Evolutionary conservation across 2,888 invertebrate genomes (phyloP).

Genomic region (Phytoseiulus persimilis): DNA sequence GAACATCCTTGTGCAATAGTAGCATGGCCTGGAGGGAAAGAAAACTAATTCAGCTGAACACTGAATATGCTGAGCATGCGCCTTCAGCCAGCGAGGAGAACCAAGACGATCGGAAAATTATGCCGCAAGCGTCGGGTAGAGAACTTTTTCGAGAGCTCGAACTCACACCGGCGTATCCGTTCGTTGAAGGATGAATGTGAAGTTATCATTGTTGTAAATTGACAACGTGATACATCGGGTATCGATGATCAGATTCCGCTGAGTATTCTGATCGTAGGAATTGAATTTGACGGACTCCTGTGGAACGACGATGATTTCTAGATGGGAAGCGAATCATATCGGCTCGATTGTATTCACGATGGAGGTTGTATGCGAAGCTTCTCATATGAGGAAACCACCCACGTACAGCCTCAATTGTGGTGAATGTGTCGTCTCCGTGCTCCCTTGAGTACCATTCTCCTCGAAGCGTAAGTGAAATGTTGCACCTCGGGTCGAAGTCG

Average conservation of each 20-base stretch:
- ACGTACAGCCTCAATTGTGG: conserved; percentile 13
- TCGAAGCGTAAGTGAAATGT: conserved; percentile 67
- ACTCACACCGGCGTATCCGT: conserved; percentile 50
- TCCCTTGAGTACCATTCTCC: conserved; percentile 89
- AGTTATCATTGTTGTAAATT: conserved; percentile 67
- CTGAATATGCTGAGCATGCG: no score
- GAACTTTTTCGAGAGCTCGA: no score
- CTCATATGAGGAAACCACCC: no score
- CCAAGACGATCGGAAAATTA: background rate
- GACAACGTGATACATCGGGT: conserved; percentile 49
- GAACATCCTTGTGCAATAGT: conserved; percentile 72
- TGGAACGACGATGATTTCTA: no score
- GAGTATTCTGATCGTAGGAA: conserved; percentile 29
- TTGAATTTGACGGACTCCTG: conserved; percentile 16
- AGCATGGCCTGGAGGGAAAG: conserved; percentile 55
- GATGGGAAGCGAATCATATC: no score
- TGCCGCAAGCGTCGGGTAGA: no score
- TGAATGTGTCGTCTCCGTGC: conserved; percentile 51
- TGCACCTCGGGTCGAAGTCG: conserved; percentile 53
- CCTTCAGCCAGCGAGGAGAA: no score
- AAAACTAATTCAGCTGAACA: background rate
- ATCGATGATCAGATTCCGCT: conserved; percentile 31
- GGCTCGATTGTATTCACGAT: no score
- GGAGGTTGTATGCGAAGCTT: no score
- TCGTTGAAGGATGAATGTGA: conserved; percentile 67